These are phyloP conservation scores for Agrypnia vestita DNA, from an alignment of 1,140 invertebrate species.

Conservation along the genomic window DNA sequence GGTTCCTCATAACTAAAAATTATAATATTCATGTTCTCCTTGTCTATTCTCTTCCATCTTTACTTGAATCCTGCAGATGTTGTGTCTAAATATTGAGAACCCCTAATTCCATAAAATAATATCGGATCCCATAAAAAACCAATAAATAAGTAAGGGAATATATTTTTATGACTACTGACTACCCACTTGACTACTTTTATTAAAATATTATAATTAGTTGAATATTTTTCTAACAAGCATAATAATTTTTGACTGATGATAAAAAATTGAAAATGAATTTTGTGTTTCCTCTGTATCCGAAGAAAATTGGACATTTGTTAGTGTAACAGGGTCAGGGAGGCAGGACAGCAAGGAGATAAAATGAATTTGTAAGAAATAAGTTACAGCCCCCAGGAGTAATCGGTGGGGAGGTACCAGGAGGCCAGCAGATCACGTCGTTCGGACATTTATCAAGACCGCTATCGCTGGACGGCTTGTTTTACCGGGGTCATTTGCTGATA, in stretches of 20 bases:
- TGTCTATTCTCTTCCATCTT: too few relatives aligned
- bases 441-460: slow-evolving; percentile 55
- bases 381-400: slow-evolving; percentile 58
- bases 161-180: too few relatives aligned
- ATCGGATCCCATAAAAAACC: too few relatives aligned
- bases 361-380: slow-evolving; percentile 60
- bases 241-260: neutral
- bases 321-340: slow-evolving; percentile 55
- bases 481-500: neutral
- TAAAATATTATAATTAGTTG: too few relatives aligned
- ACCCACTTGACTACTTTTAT: too few relatives aligned
- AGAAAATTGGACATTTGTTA: slow-evolving; percentile 57
- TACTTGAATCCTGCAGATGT: too few relatives aligned
- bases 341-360: slow-evolving; percentile 55
- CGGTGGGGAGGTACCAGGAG: slow-evolving; percentile 49
- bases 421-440: slow-evolving; percentile 55
- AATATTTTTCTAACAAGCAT: too few relatives aligned
- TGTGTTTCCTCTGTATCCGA: slow-evolving; percentile 47
- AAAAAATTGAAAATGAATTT: neutral
- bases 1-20: too few relatives aligned
- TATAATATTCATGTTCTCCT: too few relatives aligned
- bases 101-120: too few relatives aligned
- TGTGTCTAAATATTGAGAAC: too few relatives aligned
- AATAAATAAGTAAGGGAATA: too few relatives aligned
- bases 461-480: neutral